Evolutionary conservation across 2,888 invertebrate genomes (phyloP), one percentile per base, ranked within the genome.

Genomic region (Thyatira batis): DNA sequence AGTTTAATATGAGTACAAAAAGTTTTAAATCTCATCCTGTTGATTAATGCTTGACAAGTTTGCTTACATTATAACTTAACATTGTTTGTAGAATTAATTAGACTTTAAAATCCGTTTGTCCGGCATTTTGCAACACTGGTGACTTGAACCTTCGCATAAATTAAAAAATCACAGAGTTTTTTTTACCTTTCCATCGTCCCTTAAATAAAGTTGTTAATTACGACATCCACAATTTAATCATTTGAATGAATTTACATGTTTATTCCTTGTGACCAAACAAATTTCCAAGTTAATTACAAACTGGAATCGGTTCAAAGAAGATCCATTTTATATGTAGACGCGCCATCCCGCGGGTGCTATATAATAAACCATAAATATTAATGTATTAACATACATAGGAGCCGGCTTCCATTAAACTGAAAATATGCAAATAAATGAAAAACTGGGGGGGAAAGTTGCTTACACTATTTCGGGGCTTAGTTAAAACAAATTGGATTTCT

Each of bases 361-460:
- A 76, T 85, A 82, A 83, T 85, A 75, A 81, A 73, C 76, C 76
- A 86, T 88, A 83, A 85, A 88, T 87, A 87, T 87, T 85, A 80
- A 88, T 85, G 73, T 69, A 76, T 73, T 74, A 72, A 67, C 72
- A 71, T 60, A 50, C 52, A 51, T 49, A 27, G 54, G 73, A 60
- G 61, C 59, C 50, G 51, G 49, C 66, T 74, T 73, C 76, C 69
- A 78, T 80, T 79, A 79, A 73, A 73, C 71, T 73, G 72, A 78
- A 80, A 84, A 83, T 80, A 85, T 87, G 88, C 79, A 85, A 84
- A 84, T 73, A 55, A 60, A 58, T 61, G 67, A 62, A 73, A 73
- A 78, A 63, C 69, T 67, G 61, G 62, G 66, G 66, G 67, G 57
- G 59, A 76, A 78, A 69, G 69, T 72, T 76, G 70, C 76, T 59